Evolutionary conservation across 2,113 vertebrate species (phyloP).

Genomic region (Spilogale gracilis): DNA sequence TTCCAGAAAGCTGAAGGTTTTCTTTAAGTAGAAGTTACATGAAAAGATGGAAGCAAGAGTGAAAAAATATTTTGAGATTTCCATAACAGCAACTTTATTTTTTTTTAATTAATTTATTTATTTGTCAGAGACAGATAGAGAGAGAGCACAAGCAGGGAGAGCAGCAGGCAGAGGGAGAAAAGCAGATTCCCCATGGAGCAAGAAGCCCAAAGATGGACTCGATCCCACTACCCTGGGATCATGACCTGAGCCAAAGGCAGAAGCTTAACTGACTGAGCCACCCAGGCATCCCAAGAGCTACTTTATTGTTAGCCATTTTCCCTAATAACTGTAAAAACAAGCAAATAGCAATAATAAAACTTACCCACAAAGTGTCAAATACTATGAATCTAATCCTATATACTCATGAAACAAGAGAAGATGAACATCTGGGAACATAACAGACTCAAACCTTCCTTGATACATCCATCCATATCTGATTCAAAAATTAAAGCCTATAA

Average conservation of each 20-base stretch:
- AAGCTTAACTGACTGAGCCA: too few species aligned
- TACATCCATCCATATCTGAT: not conserved
- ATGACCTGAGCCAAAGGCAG: too few species aligned
- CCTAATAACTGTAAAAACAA: not conserved
- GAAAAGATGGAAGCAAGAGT: not conserved
- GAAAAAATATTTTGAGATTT: not conserved
- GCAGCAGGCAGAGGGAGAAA: too few species aligned
- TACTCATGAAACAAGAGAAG: not conserved
- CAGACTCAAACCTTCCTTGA: not conserved
- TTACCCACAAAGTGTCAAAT: not conserved
- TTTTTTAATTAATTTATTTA: too few species aligned
- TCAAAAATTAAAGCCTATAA: not conserved
- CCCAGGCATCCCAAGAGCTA: too few species aligned
- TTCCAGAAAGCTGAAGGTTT: slow-evolving; percentile 5
- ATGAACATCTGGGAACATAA: not conserved
- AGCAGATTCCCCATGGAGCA: too few species aligned
- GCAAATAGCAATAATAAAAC: not conserved
- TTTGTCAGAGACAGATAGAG: too few species aligned
- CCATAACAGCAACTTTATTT: not conserved
- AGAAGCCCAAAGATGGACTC: too few species aligned
- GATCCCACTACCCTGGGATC: too few species aligned
- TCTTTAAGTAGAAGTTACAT: not conserved
- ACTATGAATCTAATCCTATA: accelerated
- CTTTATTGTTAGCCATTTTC: not conserved
- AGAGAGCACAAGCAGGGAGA: too few species aligned